A percentile compares a stretch with the other conserved stretches of the same genome.
These are phyloP conservation scores for Polypedilum pembai DNA, from an alignment of 1,140 invertebrate genomes.

Conservation along the genomic window DNA sequence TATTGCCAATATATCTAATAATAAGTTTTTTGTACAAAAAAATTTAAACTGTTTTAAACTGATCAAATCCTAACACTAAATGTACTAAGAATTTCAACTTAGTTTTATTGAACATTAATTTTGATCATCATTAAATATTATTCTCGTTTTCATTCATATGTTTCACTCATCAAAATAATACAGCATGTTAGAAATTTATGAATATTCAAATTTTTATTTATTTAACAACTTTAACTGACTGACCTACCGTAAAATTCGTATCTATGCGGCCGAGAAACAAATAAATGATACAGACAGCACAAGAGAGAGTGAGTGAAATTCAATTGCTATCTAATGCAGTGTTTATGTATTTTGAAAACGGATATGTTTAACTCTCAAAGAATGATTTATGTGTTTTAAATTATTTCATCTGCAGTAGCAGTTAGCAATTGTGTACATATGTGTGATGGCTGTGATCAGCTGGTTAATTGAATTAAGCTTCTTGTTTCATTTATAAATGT, in stretches of 20 bases:
- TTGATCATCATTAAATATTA: no score
- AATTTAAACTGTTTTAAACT: no score
- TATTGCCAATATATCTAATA: no score
- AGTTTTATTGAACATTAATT: no score
- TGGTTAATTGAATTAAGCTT: constrained; percentile 13
- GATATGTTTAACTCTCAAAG: not conserved
- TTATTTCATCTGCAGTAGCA: not conserved
- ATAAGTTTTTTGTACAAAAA: no score
- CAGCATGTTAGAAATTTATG: no score
- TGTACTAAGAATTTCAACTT: no score
- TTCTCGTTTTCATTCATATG: no score
- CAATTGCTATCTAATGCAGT: not conserved
- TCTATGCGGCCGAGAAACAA: not conserved
- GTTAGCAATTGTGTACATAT: not conserved
- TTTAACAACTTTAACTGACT: not conserved
- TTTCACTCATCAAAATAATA: no score
- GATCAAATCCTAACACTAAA: no score
- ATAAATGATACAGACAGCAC: not conserved
- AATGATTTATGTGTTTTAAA: constrained; percentile 20
- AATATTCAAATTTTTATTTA: no score
- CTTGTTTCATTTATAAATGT: no score
- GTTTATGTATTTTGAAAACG: not conserved
- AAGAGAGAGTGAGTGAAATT: not conserved
- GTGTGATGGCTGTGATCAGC: not conserved
- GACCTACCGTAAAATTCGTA: constrained; percentile 1